phyloP scores from a whole-genome alignment of 2,888 invertebrate species.

The Trichopria drosophilae region DNA sequence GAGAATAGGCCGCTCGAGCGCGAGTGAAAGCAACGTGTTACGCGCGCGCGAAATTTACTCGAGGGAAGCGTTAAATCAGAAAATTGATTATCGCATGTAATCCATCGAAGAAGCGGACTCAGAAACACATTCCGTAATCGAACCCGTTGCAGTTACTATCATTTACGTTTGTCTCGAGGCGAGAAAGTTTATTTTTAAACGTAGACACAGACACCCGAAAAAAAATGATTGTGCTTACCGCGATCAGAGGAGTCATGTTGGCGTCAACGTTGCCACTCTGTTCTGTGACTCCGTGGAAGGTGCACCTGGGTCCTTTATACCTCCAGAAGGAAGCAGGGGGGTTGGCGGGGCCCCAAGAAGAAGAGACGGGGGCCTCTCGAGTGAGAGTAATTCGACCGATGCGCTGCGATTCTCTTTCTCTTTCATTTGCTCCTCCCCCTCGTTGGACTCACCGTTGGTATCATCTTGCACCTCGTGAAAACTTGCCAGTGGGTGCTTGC shows the following conservation, averaged over 20 bases:
- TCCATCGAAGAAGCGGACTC: too few relatives aligned
- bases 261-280: conserved; percentile 58
- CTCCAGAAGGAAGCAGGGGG: conserved; percentile 47
- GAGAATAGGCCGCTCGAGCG: conserved; percentile 13
- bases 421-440: conserved; percentile 18
- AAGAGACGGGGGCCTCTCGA: conserved; percentile 52
- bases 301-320: conserved; percentile 57
- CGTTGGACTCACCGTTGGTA: too few relatives aligned
- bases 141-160: too few relatives aligned
- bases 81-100: too few relatives aligned
- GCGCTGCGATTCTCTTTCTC: conserved; percentile 47
- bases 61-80: too few relatives aligned
- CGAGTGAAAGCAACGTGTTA: conserved; percentile 25
- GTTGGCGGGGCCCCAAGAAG: conserved; percentile 47
- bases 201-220: conserved; percentile 12
- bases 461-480: too few relatives aligned
- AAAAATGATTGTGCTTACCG: conserved; percentile 53
- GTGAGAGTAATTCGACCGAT: conserved; percentile 54
- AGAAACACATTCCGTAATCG: too few relatives aligned
- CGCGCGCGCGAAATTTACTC: conserved; percentile 18
- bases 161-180: neutral
- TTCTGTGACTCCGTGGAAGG: conserved; percentile 57
- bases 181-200: neutral
- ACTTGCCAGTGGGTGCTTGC: too few relatives aligned
- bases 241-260: conserved; percentile 58